These are phyloP conservation scores for Choristoneura fumiferana DNA, from an alignment of 1,140 invertebrate species.

Conservation along the genomic window DNA sequence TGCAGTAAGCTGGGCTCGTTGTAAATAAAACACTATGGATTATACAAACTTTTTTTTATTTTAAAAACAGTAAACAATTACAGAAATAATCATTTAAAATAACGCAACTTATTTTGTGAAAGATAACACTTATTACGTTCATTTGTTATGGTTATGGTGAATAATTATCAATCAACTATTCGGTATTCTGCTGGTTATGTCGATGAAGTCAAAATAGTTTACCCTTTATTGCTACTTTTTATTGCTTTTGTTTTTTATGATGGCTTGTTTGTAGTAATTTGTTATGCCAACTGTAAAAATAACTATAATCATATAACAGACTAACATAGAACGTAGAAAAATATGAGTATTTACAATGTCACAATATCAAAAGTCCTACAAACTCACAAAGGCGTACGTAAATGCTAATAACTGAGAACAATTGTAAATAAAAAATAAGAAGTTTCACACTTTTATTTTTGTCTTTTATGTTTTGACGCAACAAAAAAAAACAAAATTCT, in stretches of 20 bases:
- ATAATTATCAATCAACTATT: too few species aligned
- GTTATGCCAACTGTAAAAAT: background rate
- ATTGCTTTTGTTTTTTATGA: conserved; percentile 1
- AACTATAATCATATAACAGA: background rate
- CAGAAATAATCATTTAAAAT: conserved; percentile 25
- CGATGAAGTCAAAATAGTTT: too few species aligned
- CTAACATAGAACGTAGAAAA: conserved; percentile 21
- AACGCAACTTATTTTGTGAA: conserved; percentile 26
- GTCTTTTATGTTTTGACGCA: conserved; percentile 19
- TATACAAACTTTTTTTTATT: conserved; percentile 38
- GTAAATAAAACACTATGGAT: conserved; percentile 12
- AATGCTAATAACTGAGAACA: conserved; percentile 9
- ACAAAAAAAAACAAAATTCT: conserved; percentile 28
- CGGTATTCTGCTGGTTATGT: too few species aligned
- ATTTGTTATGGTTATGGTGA: too few species aligned
- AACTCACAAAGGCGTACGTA: conserved; percentile 4
- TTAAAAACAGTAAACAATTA: conserved; percentile 18
- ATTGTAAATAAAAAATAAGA: conserved; percentile 19
- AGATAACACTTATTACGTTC: background rate
- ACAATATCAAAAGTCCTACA: conserved; percentile 24
- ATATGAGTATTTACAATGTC: conserved; percentile 35
- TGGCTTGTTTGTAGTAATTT: background rate
- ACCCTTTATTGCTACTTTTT: conserved; percentile 1
- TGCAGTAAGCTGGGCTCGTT: conserved; percentile 22
- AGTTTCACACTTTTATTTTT: background rate